These are phyloP conservation scores for Bufo gargarizans DNA, from an alignment of 2,113 vertebrate genomes.

Conservation along the genomic window DNA sequence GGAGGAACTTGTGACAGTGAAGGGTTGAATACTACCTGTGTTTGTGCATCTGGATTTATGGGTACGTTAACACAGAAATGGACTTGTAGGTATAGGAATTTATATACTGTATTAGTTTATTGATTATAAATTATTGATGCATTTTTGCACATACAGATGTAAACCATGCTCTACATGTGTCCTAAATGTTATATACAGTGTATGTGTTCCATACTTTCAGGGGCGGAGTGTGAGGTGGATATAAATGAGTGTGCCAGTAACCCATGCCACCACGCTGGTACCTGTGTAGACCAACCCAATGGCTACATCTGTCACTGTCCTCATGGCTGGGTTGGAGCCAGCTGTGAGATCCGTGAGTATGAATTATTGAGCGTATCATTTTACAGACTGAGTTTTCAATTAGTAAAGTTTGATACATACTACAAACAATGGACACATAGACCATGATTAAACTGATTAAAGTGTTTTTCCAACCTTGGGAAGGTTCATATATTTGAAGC, in stretches of 20 bases:
- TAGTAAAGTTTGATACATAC: not conserved
- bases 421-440: not conserved
- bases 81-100: not conserved
- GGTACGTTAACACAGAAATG: conserved; percentile 70
- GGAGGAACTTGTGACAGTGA: conserved; percentile 88
- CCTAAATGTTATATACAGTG: not conserved
- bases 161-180: not conserved
- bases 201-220: conserved; percentile 66
- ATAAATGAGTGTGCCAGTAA: conserved; percentile 92
- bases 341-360: conserved; percentile 96
- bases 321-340: conserved; percentile 93
- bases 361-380: not conserved
- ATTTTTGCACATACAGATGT: not conserved
- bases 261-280: conserved; percentile 91
- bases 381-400: not conserved
- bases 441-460: not conserved
- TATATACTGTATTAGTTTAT: not conserved
- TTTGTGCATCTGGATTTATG: conserved; percentile 85
- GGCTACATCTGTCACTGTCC: conserved; percentile 92
- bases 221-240: conserved; percentile 90
- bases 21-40: conserved; percentile 85
- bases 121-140: not conserved
- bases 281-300: conserved; percentile 91
- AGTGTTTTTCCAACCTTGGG: too few species aligned
- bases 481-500: too few species aligned